phyloP scores from a whole-genome alignment of 2,888 invertebrate species.

The Mythimna lalbum region DNA sequence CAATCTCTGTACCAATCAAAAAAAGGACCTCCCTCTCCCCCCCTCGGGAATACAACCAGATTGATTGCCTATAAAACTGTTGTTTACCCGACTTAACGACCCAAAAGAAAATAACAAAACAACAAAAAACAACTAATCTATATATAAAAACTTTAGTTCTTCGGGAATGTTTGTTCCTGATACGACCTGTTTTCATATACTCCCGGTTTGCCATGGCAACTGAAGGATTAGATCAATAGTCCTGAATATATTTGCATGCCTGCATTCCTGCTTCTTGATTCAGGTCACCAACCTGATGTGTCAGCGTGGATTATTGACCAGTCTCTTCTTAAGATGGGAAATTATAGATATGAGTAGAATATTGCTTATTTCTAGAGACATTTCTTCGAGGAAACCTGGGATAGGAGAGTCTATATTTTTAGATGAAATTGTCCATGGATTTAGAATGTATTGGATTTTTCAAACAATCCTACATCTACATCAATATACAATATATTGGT shows the following conservation, averaged over 20 bases:
- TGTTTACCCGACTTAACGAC: constrained; percentile 11
- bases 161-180: constrained; percentile 48
- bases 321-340: too few species aligned
- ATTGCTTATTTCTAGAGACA: too few species aligned
- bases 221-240: constrained; percentile 43
- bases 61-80: constrained; percentile 21
- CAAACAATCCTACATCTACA: too few species aligned
- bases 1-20: too few species aligned
- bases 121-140: not conserved
- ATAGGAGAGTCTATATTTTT: too few species aligned
- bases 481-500: too few species aligned
- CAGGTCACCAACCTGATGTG: constrained; percentile 6
- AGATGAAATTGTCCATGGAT: too few species aligned
- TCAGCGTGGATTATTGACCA: too few species aligned
- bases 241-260: constrained; percentile 39
- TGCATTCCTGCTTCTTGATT: constrained; percentile 20
- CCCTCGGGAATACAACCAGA: constrained; percentile 10
- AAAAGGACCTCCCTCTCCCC: too few species aligned
- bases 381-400: too few species aligned
- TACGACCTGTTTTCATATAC: constrained; percentile 42
- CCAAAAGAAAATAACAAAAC: not conserved
- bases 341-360: too few species aligned
- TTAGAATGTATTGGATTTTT: too few species aligned
- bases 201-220: constrained; percentile 55
- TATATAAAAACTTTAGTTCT: not conserved